Conservation (phyloP, 1,140 invertebrate genomes). For the Halyomorpha halys region DNA sequence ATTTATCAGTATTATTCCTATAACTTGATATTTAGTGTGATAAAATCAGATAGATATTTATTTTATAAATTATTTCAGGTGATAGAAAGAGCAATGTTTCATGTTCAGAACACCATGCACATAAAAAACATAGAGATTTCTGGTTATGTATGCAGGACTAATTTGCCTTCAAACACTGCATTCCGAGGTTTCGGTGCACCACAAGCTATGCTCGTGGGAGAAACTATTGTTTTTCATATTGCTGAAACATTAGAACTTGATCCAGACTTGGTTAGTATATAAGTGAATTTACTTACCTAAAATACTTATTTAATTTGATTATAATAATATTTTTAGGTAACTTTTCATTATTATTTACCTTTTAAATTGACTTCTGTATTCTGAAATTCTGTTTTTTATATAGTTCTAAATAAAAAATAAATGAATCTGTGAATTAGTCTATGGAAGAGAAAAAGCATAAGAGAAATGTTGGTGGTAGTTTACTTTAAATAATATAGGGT, state of each 20-base stretch:
- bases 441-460: too few species aligned
- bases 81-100: conserved; percentile 64
- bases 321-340: too few species aligned
- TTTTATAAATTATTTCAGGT: conserved; percentile 41
- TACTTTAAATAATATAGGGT: too few species aligned
- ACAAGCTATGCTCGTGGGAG: conserved; percentile 76
- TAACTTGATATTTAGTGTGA: not conserved
- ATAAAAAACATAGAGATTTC: conserved; percentile 55
- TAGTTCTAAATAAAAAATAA: too few species aligned
- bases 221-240: conserved; percentile 65
- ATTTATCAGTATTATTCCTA: not conserved
- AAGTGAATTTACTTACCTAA: too few species aligned
- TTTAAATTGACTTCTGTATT: too few species aligned
- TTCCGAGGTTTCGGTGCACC: conserved; percentile 86
- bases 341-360: too few species aligned
- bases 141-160: conserved; percentile 69
- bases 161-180: conserved; percentile 80
- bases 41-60: not conserved
- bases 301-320: too few species aligned
- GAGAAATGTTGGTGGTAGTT: too few species aligned
- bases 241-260: conserved; percentile 57
- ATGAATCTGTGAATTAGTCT: too few species aligned
- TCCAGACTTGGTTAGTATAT: conserved; percentile 38
- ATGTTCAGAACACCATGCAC: conserved; percentile 67
- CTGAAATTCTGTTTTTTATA: too few species aligned